Conservation (phyloP, 2,797 vertebrate species). For the Poliocrania exsul region DNA sequence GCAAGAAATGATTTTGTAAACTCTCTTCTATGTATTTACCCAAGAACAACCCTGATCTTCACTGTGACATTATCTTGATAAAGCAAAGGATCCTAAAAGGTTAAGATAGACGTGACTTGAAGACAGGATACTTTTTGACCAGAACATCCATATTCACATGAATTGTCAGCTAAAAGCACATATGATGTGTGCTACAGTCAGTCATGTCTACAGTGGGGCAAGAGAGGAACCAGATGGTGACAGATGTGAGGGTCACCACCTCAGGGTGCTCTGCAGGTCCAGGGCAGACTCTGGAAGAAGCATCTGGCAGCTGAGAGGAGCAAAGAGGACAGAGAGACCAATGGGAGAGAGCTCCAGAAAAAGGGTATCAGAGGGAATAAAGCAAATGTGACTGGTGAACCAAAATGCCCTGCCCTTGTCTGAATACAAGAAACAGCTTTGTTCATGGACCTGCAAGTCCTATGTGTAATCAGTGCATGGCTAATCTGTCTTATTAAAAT, state of each 20-base stretch:
- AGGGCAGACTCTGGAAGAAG: neutral
- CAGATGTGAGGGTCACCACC: constrained; percentile 23
- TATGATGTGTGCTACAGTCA: neutral
- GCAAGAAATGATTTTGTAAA: neutral
- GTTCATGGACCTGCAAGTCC: neutral
- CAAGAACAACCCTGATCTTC: neutral
- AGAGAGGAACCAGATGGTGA: constrained; percentile 44
- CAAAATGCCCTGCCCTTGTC: neutral
- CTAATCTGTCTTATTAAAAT: neutral
- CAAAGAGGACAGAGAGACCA: neutral
- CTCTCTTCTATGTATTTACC: neutral
- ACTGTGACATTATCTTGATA: neutral
- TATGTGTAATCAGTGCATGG: neutral
- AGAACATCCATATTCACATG: neutral
- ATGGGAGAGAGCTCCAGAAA: neutral
- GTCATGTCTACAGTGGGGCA: neutral
- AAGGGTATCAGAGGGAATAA: neutral
- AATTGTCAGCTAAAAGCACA: neutral
- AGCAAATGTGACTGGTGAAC: neutral
- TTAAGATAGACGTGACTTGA: neutral
- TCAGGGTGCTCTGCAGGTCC: neutral
- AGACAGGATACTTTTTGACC: neutral
- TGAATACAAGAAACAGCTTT: constrained; percentile 11
- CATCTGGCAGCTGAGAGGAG: constrained; percentile 22
- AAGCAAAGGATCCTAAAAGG: neutral